Base-by-base conservation (phyloP, 2,888 invertebrate genomes). In the Sceliomorpha sp. region DNA sequence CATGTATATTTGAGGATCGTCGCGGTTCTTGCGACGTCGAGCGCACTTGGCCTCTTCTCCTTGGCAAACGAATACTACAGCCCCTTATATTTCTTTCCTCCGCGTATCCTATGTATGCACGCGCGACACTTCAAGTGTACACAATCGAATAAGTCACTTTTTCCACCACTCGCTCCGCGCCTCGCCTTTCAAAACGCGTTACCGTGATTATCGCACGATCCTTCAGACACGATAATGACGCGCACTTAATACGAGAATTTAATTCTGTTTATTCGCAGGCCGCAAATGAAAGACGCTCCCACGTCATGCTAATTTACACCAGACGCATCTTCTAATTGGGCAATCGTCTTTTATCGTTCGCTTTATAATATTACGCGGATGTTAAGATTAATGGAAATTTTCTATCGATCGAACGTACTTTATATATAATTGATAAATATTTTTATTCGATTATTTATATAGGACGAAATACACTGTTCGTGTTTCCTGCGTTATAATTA, bases 1-100 rank as follows among this genome's bases (percentile, higher is more conserved):
- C 80, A 83, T 82, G 82, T 83, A 84, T 84, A 80, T 84, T 84
- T 83, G 83, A 82, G 60, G 60, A 48, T 74, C 60, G 64, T 64
- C 60, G 60, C 64, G 70, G 59, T 67, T 71, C 60, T 51, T 51
- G 50, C 44, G 45, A 69, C 44, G 20, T 40, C 44, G 26, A 44
- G 47, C 47, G 45, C 48, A 47, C 50, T 50, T 47, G 62, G 50
- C 44, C 62, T 60, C 50, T 34, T 45, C 13, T 42, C 47, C 37
- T 59, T 27, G 31, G 24, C 53, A 58, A 45, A 58, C 59, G 51
- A 36, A 50, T 51, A 45, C 40, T 26, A 31, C 36, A 29, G 31
- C 42, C 45, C 51, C 36, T 70, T 40, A 67, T 44, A 50, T 66
- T 70, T 62, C 68, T 70, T 51, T 45, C 8, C 48, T 37, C 14